These are phyloP conservation scores for Clepsis dumicolana DNA, from an alignment of 2,888 invertebrate genomes.

Conservation along the genomic window DNA sequence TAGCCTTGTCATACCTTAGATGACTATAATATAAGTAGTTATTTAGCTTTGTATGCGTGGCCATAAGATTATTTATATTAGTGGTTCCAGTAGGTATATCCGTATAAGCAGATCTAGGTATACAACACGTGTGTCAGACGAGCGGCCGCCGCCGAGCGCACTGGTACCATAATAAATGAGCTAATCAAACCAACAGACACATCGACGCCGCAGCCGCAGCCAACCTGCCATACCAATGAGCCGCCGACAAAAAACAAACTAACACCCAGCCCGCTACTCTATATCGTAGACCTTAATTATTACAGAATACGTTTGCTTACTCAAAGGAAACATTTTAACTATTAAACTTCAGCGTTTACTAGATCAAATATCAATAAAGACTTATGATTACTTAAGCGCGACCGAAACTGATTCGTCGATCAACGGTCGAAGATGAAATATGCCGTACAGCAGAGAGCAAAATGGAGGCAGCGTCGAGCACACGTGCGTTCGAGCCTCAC, in stretches of 20 bases:
- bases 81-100: neutral
- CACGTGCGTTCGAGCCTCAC: conserved; percentile 81
- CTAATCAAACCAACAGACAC: conserved; percentile 83
- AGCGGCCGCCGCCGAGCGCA: conserved; percentile 64
- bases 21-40: too few relatives aligned
- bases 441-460: conserved; percentile 51
- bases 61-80: neutral
- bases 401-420: conserved; percentile 50
- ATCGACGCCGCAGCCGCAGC: conserved; percentile 80
- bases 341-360: conserved; percentile 65
- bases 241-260: conserved; percentile 54
- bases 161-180: conserved; percentile 59
- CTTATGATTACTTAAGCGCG: conserved; percentile 50
- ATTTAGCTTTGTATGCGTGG: conserved; percentile 7
- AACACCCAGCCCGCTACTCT: conserved; percentile 48
- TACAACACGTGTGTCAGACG: conserved; percentile 58
- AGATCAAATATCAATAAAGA: conserved; percentile 59
- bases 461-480: conserved; percentile 68
- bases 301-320: conserved; percentile 51
- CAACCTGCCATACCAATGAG: conserved; percentile 75
- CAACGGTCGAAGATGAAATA: conserved; percentile 49
- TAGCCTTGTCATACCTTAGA: conserved; percentile 1
- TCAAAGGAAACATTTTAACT: conserved; percentile 48
- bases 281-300: conserved; percentile 52
- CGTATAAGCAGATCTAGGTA: conserved; percentile 34